Base-by-base conservation (phyloP, 1,140 invertebrate genomes). In the Halictus rubicundus region DNA sequence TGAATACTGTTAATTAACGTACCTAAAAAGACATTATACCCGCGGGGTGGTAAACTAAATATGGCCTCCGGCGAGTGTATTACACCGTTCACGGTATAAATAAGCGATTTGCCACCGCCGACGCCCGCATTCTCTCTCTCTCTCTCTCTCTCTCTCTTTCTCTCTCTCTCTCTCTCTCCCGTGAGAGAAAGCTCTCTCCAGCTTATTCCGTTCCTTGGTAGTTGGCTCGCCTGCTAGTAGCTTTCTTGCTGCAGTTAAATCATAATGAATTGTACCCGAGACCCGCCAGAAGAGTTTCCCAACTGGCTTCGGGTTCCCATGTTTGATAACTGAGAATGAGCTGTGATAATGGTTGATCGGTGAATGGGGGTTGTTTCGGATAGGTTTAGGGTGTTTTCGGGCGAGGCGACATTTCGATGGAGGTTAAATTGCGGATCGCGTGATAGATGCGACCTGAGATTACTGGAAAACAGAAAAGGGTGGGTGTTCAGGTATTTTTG, bases 1-100 rank as follows among this genome's bases (percentile, higher is more conserved):
- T 94, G 93, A 94, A 94, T 94, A 93, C 93, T 92, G 92, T 93
- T 94, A 94, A 94, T 94, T 94, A 94, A 94, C 90, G 92, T 93
- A 91, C 90, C 93, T 91, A 90, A 93, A 94, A 94, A 94, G 93
- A 94, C 92, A 93, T 94, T 93, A 93, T 92, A 91, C 90, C 89
- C 84, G 87, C 85, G 87, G 83, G 88, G 85, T 91, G 89, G 89
- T 90, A 92, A 92, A 92, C 91, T 91, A 90, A 92, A 91, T 91
- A 92, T 89, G 88, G 87, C 88, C 87, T 85, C 84, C 78, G 81
- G 85, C 84, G 80, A 86, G 87, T 87, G 87, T 88, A 90, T 89
- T 89, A 89, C 88, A 89, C 86, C 85, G 82, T 88, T 87, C 85
- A 86, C 85, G 76, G 81, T 85, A 87, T 89, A 89, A 90, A 90